Evolutionary conservation across 1,140 invertebrate genomes (phyloP).

Genomic region (Lysiphlebus fabarum): DNA sequence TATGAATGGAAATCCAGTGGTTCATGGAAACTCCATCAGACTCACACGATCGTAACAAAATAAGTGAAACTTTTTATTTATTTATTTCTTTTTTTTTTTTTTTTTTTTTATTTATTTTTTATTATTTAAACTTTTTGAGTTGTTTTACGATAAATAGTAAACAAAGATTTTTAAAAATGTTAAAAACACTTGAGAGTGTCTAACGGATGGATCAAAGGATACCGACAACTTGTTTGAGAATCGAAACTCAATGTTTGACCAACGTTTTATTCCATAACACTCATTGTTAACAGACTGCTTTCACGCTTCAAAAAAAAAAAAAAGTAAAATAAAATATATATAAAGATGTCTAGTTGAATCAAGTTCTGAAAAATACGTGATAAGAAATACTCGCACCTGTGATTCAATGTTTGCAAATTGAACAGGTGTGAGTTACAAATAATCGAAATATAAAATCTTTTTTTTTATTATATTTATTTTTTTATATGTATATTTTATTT

Average conservation of each 20-base stretch:
- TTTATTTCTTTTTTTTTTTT: not conserved
- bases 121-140: not conserved
- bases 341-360: too few relatives aligned
- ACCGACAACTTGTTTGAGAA: conserved; percentile 15
- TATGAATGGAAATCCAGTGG: conserved; percentile 14
- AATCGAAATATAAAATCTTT: too few relatives aligned
- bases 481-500: too few relatives aligned
- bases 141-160: not conserved
- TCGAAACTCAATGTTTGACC: conserved; percentile 14
- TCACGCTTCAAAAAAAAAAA: not conserved
- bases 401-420: too few relatives aligned
- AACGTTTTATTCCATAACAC: conserved; percentile 9
- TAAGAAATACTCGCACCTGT: too few relatives aligned
- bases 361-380: too few relatives aligned
- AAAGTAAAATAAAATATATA: too few relatives aligned
- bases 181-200: conserved; percentile 1
- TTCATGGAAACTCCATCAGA: conserved; percentile 10
- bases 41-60: conserved; percentile 14
- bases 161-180: not conserved
- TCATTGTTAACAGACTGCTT: conserved; percentile 14
- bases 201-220: conserved; percentile 12
- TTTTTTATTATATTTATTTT: too few relatives aligned
- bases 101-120: not conserved
- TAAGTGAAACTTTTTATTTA: not conserved
- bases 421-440: too few relatives aligned